Evolutionary conservation across 2,888 invertebrate genomes (phyloP), one percentile per base, ranked within the genome.

Genomic region (Conus canariensis): DNA sequence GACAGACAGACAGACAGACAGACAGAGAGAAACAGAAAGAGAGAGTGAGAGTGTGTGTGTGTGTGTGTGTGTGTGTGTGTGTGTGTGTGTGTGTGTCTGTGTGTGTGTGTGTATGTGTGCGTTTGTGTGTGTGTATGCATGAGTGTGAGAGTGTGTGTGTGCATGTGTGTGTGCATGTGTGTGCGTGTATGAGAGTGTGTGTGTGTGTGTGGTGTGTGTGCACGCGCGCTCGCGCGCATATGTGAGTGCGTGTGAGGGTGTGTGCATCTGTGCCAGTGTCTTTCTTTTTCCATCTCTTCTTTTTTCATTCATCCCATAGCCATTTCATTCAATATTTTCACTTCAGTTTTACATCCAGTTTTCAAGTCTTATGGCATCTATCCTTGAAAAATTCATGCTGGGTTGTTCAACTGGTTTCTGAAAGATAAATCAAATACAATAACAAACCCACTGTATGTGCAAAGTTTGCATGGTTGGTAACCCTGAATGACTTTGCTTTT

Each of bases 151-250:
- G 45, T 12, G 70, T 74, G 70, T 22, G 22, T 3, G 22, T 19
- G 22, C 12, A n/a, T 22, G 8, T 8, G 22, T 19, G 22, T 74
- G 70, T 74, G 70, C 1, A n/a, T 74, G 70, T 22, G 70, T 74
- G 70, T 22, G 70, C 12, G 70, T 22, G 70, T 74, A n/a, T 74
- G 70, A n/a, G n/a, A n/a, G n/a, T n/a, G 70, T 74, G 70, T 22
- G 70, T 74, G 70, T 74, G 70, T 74, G 22, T 74, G 70, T 74
- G n/a, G n/a, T n/a, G n/a, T n/a, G n/a, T n/a, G n/a, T n/a, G n/a
- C n/a, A n/a, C n/a, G n/a, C n/a, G 70, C 19, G 70, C 7, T 4
- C 19, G 70, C 7, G 70, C 45, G 45, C 30, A 30, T 30, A 30
- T 74, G 4, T 70, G 70, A 19, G 70, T 74, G 70, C n/a, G 0